Conservation (phyloP, 1,140 invertebrate species). For the Lineus longissimus region DNA sequence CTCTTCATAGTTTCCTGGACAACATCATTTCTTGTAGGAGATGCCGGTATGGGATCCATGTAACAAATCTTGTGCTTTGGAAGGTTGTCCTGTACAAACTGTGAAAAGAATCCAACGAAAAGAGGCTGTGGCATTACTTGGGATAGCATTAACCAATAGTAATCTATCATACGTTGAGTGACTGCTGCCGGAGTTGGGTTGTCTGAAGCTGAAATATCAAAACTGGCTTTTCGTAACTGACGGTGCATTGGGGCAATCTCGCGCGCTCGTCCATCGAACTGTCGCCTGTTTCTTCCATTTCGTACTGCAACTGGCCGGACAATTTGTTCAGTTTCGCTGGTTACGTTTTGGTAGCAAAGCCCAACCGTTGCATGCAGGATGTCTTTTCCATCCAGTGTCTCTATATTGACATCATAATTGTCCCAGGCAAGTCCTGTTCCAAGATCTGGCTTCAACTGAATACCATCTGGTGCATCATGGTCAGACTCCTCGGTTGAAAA, state of each 20-base stretch:
- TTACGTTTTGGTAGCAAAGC: slow-evolving; percentile 5
- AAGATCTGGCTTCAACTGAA: not conserved
- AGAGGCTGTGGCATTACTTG: not conserved
- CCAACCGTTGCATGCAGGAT: slow-evolving; percentile 10
- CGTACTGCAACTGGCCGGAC: not conserved
- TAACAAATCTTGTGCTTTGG: slow-evolving; percentile 8
- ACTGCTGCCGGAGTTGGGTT: not conserved
- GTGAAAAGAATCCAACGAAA: slow-evolving; percentile 8
- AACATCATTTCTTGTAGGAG: slow-evolving; percentile 14
- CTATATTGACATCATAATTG: slow-evolving; percentile 8
- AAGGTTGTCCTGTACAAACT: slow-evolving; percentile 10
- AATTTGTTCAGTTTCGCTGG: not conserved
- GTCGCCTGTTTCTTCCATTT: not conserved
- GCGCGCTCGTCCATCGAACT: not conserved
- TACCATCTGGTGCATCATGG: slow-evolving; percentile 10
- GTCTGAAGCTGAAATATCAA: not conserved
- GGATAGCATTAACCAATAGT: not conserved
- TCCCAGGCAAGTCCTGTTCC: slow-evolving; percentile 8
- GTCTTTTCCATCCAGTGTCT: slow-evolving; percentile 8
- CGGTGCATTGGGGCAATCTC: not conserved
- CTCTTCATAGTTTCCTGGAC: slow-evolving; percentile 13
- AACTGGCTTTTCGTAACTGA: not conserved
- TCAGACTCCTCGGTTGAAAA: slow-evolving; percentile 3
- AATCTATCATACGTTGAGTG: not conserved
- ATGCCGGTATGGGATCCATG: slow-evolving; percentile 11